Evolutionary conservation across 2,888 invertebrate species (phyloP), one percentile per base, ranked within the genome.

Genomic region (Cancer borealis): DNA sequence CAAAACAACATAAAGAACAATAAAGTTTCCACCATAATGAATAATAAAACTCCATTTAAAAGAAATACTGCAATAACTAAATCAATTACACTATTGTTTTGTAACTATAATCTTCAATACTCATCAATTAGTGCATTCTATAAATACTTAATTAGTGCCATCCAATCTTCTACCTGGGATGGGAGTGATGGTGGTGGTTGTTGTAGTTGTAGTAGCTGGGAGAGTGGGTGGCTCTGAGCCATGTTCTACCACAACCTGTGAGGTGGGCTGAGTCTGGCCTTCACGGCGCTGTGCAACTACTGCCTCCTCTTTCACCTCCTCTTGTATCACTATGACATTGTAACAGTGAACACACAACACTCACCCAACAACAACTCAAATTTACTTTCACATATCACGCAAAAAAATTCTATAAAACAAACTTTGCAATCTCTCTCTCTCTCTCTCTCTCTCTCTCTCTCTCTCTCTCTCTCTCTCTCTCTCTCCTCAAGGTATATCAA

Each of bases 161-260:
- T 79, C 66, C 60, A 45, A 49, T 73, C 49, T 94, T 94, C 94
- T 94, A 94, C 94, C 94, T 94, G 94, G 94, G 90, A 79, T 92
- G 84, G 94, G 92, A 49, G 92, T 54, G 94, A 92, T 92, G 79
- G 79, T 94, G 66, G 92, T 84, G 73, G 94, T 92, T 91, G 91
- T 92, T 79, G 87, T 93, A 46, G 89, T 89, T 39, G 73, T 89
- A 87, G 87, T 87, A 17, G 46, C 90, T 79, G 90, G 46, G 49
- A 84, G 84, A 54, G 54, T 91, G 60, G 91, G 46, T 60, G 93
- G 90, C 66, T 73, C 91, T 60, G 92, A 49, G 73, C 84, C 88
- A 60, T 93, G 91, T 92, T 94, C 94, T 66, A 94, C 94, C 66
- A 94, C 93, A 93, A 94, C 91, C 91, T 94, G 94, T 91, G 94